Conservation (phyloP, 1,140 invertebrate species). For the Macrotrachela quadricornifera region DNA sequence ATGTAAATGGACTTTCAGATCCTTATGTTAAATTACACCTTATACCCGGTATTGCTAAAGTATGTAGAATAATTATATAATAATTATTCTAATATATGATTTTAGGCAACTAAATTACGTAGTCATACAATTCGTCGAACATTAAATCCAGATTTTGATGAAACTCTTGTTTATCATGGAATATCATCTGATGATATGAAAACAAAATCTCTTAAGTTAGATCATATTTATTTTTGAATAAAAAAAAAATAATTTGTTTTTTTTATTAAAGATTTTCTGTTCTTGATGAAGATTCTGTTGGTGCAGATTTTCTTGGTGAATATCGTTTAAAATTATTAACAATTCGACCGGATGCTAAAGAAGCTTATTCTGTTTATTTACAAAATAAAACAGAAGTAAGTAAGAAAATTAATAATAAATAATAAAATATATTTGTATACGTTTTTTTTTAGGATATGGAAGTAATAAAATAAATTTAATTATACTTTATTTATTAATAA, state of each 20-base stretch:
- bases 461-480: no score
- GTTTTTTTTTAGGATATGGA: no score
- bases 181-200: constrained; percentile 53
- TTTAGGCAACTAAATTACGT: constrained; percentile 45
- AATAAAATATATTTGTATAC: no score
- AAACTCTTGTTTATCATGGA: constrained; percentile 68
- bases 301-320: constrained; percentile 61
- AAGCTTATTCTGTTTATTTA: no score
- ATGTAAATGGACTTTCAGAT: constrained; percentile 34
- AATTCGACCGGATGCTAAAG: no score
- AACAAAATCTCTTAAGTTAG: constrained; percentile 42
- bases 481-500: no score
- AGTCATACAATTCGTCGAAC: constrained; percentile 76
- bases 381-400: no score
- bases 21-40: constrained; percentile 43
- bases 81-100: neutral
- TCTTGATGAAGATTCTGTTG: constrained; percentile 59
- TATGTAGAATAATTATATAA: neutral
- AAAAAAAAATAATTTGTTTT: neutral
- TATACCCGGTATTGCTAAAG: constrained; percentile 30
- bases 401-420: no score
- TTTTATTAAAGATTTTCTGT: constrained; percentile 26
- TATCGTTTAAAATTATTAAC: constrained; percentile 32
- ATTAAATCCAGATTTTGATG: constrained; percentile 75
- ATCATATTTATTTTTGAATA: constrained; percentile 32